Base-by-base conservation (phyloP, 2,797 vertebrate genomes). In the Silurus lanzhouensis region DNA sequence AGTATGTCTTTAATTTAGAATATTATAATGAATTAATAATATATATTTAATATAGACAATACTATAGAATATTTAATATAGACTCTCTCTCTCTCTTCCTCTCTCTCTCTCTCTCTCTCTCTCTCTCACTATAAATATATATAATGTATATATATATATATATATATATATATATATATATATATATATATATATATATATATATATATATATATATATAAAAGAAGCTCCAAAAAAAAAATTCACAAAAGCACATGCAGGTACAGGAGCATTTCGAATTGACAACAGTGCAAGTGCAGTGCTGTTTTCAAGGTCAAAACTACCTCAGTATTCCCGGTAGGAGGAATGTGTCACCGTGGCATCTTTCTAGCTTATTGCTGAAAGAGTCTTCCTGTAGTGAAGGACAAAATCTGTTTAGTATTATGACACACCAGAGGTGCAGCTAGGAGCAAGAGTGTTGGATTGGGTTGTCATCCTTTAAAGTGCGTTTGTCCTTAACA, bases 351-450 rank as follows among this genome's bases (percentile, higher is more conserved):
- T 58, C 71, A 12, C 71, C 25, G 22, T 74, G 22, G 22, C n/a
- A 74, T 52, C 52, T 8, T 19, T 31, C 17, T 76, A 58, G 55
- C 74, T 58, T 25, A 76, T 5, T 76, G 74, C 25, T 19, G 4
- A 31, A 76, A 20, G 52, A 75, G 14, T 75, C n/a, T n/a, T 75
- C 72, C n/a, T 75, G 25, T 17, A 75, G 2, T 75, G 52, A 75
- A 75, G 48, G 72, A 52, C 52, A 58, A 76, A 75, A 27, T 71
- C 19, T 44, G 25, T 76, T 58, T 76, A 20, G 17, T 58, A 57
- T 76, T 76, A 76, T 12, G 75, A 60, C 55, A 60, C 58, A 1
- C 55, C 19, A 77, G 17, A 60, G 75, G 48, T 77, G 75, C 27
- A 58, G 55, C 55, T 58, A 2, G 1, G 27, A 77, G 17, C 27